These are phyloP conservation scores for Gymnoscelis rufifasciata DNA, from an alignment of 2,888 invertebrate species.

Conservation along the genomic window DNA sequence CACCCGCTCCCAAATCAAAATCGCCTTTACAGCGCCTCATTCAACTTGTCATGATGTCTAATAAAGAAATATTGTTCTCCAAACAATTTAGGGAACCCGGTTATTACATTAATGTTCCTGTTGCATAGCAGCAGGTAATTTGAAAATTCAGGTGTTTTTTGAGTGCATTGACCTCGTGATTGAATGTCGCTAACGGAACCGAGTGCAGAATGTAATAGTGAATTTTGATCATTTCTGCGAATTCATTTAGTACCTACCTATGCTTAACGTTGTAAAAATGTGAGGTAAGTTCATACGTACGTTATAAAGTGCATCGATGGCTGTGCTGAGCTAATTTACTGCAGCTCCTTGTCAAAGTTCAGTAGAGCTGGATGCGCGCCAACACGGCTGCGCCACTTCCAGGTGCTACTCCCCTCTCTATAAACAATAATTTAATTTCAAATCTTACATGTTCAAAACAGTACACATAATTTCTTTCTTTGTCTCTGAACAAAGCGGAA, in stretches of 20 bases:
- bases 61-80: conserved; percentile 45
- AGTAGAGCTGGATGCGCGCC: conserved; percentile 71
- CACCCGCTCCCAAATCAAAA: conserved; percentile 39
- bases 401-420: conserved; percentile 52
- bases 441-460: not conserved
- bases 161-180: conserved; percentile 52
- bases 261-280: conserved; percentile 6
- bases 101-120: conserved; percentile 50
- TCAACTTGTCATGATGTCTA: conserved; percentile 45
- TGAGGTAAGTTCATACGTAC: conserved; percentile 19
- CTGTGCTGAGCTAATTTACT: conserved; percentile 53
- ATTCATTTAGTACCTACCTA: conserved; percentile 12
- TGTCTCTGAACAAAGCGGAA: not conserved
- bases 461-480: not conserved
- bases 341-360: conserved; percentile 70
- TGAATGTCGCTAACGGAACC: conserved; percentile 29
- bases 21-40: conserved; percentile 43
- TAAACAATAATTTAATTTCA: conserved; percentile 8
- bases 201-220: conserved; percentile 28
- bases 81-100: conserved; percentile 43
- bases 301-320: conserved; percentile 36
- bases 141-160: conserved; percentile 46
- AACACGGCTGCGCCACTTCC: conserved; percentile 63
- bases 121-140: conserved; percentile 47
- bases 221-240: conserved; percentile 18